These are phyloP conservation scores for Odontamblyopus lacepedii DNA, from an alignment of 2,797 vertebrate species.

Conservation along the genomic window DNA sequence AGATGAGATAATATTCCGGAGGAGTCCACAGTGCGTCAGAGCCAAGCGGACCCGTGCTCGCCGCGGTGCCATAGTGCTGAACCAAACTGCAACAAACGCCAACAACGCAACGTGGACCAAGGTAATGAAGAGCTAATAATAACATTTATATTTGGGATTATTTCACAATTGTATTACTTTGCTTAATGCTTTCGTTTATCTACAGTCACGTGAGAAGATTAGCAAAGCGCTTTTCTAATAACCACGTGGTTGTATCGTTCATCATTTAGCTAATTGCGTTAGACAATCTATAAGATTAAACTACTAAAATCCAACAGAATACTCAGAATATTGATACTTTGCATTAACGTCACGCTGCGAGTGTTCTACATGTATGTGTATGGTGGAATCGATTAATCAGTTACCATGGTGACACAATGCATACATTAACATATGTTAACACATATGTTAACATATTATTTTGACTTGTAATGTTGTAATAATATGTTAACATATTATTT, in stretches of 20 bases:
- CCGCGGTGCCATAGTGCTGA: slow-evolving; percentile 9
- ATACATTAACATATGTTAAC: too few species aligned
- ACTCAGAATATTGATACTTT: neutral
- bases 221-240: neutral
- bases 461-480: too few species aligned
- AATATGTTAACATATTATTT: too few species aligned
- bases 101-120: slow-evolving; percentile 60
- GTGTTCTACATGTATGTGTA: too few species aligned
- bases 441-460: too few species aligned
- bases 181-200: neutral
- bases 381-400: too few species aligned
- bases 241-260: slow-evolving; percentile 8
- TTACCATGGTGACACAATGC: too few species aligned
- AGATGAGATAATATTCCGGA: slow-evolving; percentile 48
- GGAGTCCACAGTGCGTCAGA: slow-evolving; percentile 56
- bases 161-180: neutral
- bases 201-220: neutral
- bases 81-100: slow-evolving; percentile 23
- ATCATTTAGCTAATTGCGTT: neutral
- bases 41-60: slow-evolving; percentile 34
- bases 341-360: too few species aligned
- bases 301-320: neutral
- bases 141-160: slow-evolving; percentile 16
- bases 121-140: slow-evolving; percentile 52
- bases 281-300: too few species aligned